Base-by-base conservation (phyloP, 2,888 invertebrate genomes). In the Melanostoma scalare region DNA sequence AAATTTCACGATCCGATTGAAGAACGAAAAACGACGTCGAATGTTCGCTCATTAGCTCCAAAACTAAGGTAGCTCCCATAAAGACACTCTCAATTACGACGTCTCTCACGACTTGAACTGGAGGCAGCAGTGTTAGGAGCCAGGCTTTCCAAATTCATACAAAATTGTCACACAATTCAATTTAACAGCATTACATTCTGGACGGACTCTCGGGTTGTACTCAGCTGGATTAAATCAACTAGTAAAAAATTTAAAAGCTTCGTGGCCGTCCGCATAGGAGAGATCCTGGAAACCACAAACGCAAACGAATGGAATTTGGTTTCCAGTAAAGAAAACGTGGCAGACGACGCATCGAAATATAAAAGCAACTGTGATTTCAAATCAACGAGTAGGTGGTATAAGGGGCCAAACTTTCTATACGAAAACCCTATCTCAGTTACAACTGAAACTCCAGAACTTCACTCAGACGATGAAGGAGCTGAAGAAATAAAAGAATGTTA, bases 121-220 rank as follows among this genome's bases (percentile, higher is more conserved):
- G n/a, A n/a, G n/a, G n/a, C n/a, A n/a, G n/a, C n/a, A n/a, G n/a
- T n/a, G n/a, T n/a, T n/a, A n/a, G n/a, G n/a, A n/a, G n/a, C n/a
- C n/a, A n/a, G n/a, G n/a, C n/a, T n/a, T n/a, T n/a, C n/a, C n/a
- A n/a, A n/a, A n/a, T n/a, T n/a, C n/a, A n/a, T n/a, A n/a, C n/a
- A n/a, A n/a, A n/a, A n/a, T n/a, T n/a, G n/a, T n/a, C n/a, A 67
- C 10, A 53, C 42, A 3, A 68, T 67, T 31, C 3, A 9, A 2
- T 52, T 63, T 35, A n/a, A 53, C 3, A 42, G 36, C 36, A 1
- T 46, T 2, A 52, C 6, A 0, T 61, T 50, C 20, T 61, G 69
- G 63, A 63, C 42, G 40, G 65, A 67, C 9, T 74, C 65, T 6
- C 46, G 36, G 42, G 50, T 50, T 8, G 65, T 75, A 3, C 8